Conservation (phyloP, 30 jellyfish, hydroid and myxozoan species). For the Rhopilema esculentum region DNA sequence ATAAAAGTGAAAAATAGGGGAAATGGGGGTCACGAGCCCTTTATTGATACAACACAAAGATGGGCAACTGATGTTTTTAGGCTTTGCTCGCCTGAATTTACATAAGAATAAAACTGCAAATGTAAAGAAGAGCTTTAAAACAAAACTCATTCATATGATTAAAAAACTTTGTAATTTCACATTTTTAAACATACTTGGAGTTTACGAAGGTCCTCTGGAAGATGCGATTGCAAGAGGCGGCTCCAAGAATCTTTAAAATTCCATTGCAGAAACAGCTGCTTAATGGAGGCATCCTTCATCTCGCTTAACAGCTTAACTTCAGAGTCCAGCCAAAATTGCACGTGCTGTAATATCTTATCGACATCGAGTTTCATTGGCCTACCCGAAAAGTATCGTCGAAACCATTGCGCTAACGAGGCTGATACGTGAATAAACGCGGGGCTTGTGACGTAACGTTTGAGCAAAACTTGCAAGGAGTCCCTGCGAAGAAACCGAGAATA, state of each 20-base stretch:
- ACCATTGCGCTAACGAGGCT: conserved; percentile 48
- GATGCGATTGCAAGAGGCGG: neutral
- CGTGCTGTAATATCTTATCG: neutral
- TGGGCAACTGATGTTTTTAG: no score
- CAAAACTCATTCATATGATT: no score
- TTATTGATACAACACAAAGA: no score
- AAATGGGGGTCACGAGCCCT: no score
- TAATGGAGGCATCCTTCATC: conserved; percentile 41
- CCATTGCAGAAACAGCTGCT: conserved; percentile 27
- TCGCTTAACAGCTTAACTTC: conserved; percentile 29
- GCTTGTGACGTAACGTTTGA: conserved; percentile 47
- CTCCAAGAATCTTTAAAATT: conserved; percentile 36
- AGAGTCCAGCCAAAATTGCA: conserved; percentile 34
- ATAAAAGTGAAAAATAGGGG: no score
- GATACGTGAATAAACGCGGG: conserved; percentile 50
- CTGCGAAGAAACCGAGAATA: neutral
- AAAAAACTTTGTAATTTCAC: no score
- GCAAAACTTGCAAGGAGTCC: conserved; percentile 35
- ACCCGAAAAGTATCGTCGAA: conserved; percentile 13
- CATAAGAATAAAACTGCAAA: no score
- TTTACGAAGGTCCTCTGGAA: conserved; percentile 24
- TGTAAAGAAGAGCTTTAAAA: no score
- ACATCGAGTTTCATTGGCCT: conserved; percentile 18
- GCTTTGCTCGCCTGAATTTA: no score
- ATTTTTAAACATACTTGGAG: conserved; percentile 31